phyloP scores from a whole-genome alignment of 64 coral and sea anemone species.

The Cladopsammia gracilis region DNA sequence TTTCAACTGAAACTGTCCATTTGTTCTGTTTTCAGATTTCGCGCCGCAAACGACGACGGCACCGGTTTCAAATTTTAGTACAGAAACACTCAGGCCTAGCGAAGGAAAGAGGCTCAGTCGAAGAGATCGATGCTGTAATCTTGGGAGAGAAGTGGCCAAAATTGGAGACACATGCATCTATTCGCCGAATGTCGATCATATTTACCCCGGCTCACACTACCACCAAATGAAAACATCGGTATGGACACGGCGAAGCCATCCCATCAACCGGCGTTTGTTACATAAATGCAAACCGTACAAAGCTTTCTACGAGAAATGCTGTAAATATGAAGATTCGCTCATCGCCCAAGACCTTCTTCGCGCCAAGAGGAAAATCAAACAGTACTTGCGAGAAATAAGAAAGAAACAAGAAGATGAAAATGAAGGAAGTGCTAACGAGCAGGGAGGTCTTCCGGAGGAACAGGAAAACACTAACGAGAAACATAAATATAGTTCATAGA shows the following conservation, averaged over 20 bases:
- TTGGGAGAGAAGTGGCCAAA: conserved; percentile 89
- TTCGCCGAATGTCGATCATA: conserved; percentile 39
- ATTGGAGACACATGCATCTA: conserved; percentile 83
- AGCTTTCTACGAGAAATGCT: conserved; percentile 87
- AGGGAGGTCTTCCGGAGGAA: not conserved
- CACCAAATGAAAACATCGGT: conserved; percentile 86
- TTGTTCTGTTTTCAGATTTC: conserved; percentile 36
- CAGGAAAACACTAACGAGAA: not conserved
- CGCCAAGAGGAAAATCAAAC: conserved; percentile 47
- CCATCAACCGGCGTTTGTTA: conserved; percentile 63
- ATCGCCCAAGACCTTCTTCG: conserved; percentile 63
- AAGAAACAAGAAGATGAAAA: conserved; percentile 20
- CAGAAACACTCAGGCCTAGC: not conserved
- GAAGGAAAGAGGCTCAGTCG: conserved; percentile 23
- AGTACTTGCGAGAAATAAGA: conserved; percentile 33
- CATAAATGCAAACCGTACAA: conserved; percentile 83
- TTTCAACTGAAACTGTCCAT: not conserved
- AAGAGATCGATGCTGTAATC: conserved; percentile 75
- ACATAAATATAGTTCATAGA: not conserved
- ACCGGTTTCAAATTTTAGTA: not conserved
- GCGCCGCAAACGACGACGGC: not conserved
- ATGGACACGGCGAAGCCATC: conserved; percentile 50
- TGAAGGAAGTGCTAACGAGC: conserved; percentile 16
- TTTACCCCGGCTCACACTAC: conserved; percentile 68
- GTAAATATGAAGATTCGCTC: conserved; percentile 69